These are phyloP conservation scores for Anomalospiza imberbis DNA, from an alignment of 2,797 vertebrate genomes.

Conservation along the genomic window DNA sequence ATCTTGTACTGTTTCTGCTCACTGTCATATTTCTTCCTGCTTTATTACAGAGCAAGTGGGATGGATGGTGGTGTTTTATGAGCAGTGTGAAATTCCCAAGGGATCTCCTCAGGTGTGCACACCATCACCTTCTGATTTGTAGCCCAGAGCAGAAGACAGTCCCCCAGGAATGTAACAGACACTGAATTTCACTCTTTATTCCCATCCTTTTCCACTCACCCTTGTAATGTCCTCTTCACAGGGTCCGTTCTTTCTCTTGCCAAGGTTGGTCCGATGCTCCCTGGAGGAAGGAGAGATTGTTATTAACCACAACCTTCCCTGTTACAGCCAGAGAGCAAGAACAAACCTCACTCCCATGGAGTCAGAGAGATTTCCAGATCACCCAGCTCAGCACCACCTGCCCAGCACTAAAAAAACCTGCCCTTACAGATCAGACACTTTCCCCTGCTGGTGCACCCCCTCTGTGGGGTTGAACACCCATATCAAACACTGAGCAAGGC, in stretches of 20 bases:
- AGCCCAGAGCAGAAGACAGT: neutral
- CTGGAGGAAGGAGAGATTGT: neutral
- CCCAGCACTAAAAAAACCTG: neutral
- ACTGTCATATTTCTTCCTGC: neutral
- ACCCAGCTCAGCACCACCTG: neutral
- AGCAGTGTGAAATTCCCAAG: neutral
- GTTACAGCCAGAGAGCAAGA: neutral
- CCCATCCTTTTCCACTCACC: slow-evolving; percentile 15
- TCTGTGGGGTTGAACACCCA: accelerated
- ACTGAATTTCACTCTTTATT: neutral
- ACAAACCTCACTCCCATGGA: neutral
- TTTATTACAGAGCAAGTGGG: neutral
- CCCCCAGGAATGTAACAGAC: neutral
- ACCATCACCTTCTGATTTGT: neutral
- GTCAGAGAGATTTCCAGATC: neutral
- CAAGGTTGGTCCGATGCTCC: neutral
- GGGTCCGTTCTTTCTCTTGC: slow-evolving; percentile 36
- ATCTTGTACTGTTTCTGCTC: neutral
- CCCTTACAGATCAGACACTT: accelerated
- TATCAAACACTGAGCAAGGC: neutral
- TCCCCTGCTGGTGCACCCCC: accelerated
- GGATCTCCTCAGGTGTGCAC: neutral
- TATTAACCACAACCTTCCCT: neutral
- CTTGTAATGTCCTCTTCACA: slow-evolving; percentile 45
- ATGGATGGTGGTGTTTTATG: neutral